These are phyloP conservation scores for Salvelinus namaycush DNA, from an alignment of 2,113 vertebrate species.

Conservation along the genomic window DNA sequence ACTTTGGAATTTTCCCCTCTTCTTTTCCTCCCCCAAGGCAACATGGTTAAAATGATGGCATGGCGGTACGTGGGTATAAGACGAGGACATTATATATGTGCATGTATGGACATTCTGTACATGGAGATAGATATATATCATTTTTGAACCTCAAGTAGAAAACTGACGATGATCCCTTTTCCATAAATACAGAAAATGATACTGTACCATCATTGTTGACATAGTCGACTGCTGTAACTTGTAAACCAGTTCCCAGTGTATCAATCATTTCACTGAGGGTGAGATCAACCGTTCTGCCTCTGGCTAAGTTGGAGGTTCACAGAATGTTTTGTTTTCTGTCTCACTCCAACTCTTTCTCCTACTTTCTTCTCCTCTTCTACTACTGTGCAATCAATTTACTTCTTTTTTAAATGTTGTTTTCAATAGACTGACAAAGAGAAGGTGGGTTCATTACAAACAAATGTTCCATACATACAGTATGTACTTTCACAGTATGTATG, in stretches of 20 bases:
- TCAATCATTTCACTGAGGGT: constrained; percentile 34
- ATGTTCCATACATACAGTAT: not conserved
- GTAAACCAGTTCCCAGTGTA: not conserved
- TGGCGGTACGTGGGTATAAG: not conserved
- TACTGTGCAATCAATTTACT: constrained; percentile 1
- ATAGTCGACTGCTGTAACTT: no score
- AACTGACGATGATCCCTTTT: no score
- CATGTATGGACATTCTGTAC: constrained; percentile 35
- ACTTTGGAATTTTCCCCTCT: not conserved
- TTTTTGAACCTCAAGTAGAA: no score
- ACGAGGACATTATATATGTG: constrained; percentile 9
- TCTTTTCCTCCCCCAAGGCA: not conserved
- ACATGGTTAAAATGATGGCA: not conserved
- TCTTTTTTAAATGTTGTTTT: constrained; percentile 28
- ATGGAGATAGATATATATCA: constrained; percentile 24
- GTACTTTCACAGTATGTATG: not conserved
- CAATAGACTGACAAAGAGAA: constrained; percentile 66
- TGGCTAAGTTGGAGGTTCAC: constrained; percentile 23
- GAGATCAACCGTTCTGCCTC: not conserved
- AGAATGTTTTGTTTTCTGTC: constrained; percentile 37
- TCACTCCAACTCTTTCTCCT: constrained; percentile 17
- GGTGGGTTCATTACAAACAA: constrained; percentile 4
- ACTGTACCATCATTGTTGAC: no score
- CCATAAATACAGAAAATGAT: no score
- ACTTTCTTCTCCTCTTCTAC: no score